Conservation (phyloP, 2,113 vertebrate genomes). For the Phocoena sinus region DNA sequence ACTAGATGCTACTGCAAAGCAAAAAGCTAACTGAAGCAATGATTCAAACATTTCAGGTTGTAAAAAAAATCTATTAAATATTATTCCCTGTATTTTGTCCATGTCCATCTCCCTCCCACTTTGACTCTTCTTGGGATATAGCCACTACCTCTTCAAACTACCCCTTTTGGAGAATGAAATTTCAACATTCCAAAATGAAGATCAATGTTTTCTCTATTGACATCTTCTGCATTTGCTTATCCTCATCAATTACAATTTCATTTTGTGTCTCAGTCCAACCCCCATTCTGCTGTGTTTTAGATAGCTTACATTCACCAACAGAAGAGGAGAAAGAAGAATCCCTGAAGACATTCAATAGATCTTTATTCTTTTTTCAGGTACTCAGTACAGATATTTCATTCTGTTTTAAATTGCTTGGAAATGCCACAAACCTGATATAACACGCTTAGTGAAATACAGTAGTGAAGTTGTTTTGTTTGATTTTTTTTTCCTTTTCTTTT, state of each 20-base stretch:
- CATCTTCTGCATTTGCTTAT: neutral
- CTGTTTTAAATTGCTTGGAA: neutral
- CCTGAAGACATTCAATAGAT: neutral
- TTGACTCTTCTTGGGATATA: neutral
- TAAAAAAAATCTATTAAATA: neutral
- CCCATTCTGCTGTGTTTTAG: neutral
- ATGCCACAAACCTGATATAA: neutral
- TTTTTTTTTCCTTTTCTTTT: neutral
- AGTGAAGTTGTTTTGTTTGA: neutral
- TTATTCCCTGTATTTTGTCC: neutral
- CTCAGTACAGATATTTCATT: neutral
- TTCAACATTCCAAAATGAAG: slow-evolving; percentile 1
- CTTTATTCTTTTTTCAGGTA: neutral
- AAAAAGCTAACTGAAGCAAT: neutral
- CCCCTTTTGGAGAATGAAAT: neutral
- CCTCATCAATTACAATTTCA: neutral
- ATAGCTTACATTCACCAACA: neutral
- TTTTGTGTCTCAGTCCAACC: neutral
- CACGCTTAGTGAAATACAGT: neutral
- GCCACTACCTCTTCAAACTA: neutral
- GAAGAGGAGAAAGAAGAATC: neutral
- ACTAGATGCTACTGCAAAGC: neutral
- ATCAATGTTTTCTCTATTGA: neutral
- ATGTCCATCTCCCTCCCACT: neutral
- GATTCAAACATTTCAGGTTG: neutral